phyloP scores from a whole-genome alignment of 2,797 vertebrate genomes.

The Smutsia gigantea region DNA sequence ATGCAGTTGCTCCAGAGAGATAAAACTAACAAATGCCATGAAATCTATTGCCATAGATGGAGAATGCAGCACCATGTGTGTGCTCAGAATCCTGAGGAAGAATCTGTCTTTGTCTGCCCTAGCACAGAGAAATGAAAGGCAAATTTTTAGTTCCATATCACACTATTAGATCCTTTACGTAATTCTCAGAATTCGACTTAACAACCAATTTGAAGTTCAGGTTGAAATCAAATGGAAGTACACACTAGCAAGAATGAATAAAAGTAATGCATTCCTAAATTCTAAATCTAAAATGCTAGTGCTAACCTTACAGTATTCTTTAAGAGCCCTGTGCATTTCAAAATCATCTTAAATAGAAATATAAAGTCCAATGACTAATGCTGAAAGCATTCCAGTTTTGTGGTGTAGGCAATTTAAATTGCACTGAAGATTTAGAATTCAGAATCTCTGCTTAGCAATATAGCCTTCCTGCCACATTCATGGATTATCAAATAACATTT shows the following conservation, averaged over 20 bases:
- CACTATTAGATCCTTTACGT: background rate
- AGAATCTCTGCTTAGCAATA: background rate
- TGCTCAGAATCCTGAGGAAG: background rate
- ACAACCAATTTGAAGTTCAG: background rate
- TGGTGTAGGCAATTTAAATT: background rate
- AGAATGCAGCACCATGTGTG: background rate
- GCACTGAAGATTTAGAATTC: background rate
- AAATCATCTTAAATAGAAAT: background rate
- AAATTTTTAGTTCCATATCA: background rate
- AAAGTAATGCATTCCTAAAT: background rate
- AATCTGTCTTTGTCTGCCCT: background rate
- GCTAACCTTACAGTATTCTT: background rate
- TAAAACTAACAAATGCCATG: background rate
- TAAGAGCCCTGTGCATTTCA: background rate
- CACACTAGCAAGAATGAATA: background rate
- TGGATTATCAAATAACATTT: background rate
- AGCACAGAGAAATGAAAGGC: background rate
- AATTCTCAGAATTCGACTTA: background rate
- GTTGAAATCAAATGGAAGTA: background rate
- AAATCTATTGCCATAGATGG: fast-evolving
- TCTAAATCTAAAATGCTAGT: background rate
- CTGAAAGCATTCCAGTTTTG: constrained; percentile 31
- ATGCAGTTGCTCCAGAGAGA: background rate
- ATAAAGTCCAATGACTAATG: background rate
- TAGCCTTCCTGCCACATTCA: background rate